These are phyloP conservation scores for Micronycteris hirsuta DNA, from an alignment of 2,113 vertebrate species.

Conservation along the genomic window DNA sequence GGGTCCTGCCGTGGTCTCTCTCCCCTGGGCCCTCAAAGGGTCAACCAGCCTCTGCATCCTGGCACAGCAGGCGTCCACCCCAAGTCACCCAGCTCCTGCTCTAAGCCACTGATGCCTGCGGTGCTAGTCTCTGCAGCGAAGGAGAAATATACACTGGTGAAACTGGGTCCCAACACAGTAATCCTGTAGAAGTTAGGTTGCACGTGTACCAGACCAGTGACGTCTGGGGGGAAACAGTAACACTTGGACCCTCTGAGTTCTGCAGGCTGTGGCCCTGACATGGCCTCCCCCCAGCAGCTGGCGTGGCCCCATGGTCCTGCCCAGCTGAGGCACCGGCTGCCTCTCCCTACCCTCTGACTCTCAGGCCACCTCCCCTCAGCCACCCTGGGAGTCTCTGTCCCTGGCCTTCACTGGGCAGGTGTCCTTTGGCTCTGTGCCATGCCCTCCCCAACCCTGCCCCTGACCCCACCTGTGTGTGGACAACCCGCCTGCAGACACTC, in stretches of 20 bases:
- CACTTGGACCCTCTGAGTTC: not conserved
- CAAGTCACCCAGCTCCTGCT: not conserved
- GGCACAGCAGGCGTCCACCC: not conserved
- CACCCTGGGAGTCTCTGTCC: not conserved
- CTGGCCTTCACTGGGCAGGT: not conserved
- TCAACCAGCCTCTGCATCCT: not conserved
- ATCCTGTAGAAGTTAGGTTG: not conserved
- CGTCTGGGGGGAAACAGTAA: not conserved
- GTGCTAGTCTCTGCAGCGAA: not conserved
- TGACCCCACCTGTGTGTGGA: not conserved
- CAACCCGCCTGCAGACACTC: not conserved
- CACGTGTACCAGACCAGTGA: no score
- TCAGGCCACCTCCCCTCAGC: not conserved
- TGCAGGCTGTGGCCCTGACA: not conserved
- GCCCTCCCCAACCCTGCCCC: not conserved
- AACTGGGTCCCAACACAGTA: accelerated
- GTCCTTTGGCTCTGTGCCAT: not conserved
- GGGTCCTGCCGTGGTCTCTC: accelerated
- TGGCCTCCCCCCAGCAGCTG: not conserved
- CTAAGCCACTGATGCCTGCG: not conserved
- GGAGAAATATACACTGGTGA: not conserved
- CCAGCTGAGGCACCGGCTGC: not conserved
- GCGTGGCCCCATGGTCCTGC: not conserved
- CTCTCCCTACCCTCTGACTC: not conserved
- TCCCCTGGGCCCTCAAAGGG: not conserved